Evolutionary conservation across 2,113 vertebrate genomes (phyloP), one percentile per base, ranked within the genome.

Genomic region (Pycnonotus jocosus): DNA sequence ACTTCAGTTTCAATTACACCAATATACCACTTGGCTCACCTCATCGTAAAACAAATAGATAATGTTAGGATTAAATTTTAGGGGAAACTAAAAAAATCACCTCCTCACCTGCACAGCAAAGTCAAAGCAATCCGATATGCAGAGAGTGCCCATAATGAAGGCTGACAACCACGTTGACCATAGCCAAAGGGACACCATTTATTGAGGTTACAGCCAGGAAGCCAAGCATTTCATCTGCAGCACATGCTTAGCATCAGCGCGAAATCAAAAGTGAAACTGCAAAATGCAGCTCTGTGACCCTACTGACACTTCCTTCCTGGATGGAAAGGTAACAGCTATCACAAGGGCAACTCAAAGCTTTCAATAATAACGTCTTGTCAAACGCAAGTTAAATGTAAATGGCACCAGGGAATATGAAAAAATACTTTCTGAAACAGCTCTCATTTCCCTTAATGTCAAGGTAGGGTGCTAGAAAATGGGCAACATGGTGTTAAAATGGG

Each of bases 211-310:
- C 38, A 83, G 24, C 35, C 72, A 78, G 60, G 60, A 88, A 71
- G 42, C n/a, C 79, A 81, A 8, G n/a, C 40, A 16, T 54, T 88
- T 86, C 64, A 71, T 61, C 65, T 30, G 37, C 57, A 78, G 57
- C 92, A 88, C 57, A 19, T 65, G 90, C 69, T 88, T 47, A 53
- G 56, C 72, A 65, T 48, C 44, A 56, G 31, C 0, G 1, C 79
- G 56, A 65, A 96, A 97, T 31, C 76, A 96, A 97, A 97, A 97
- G 88, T 50, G 95, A 97, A 97, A 97, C 69, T 91, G 72, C 25
- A 16, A 38, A 60, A 38, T 11, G 60, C 61, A 79, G n/a, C n/a
- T 33, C 3, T 35, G 53, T 61, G 65, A 72, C 70, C 61, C 35
- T 45, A 27, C 28, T 7, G 28, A 35, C 72, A 71, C 82, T 94